Evolutionary conservation across 2,888 invertebrate species (phyloP).

Genomic region (Lumbricus terrestris): DNA sequence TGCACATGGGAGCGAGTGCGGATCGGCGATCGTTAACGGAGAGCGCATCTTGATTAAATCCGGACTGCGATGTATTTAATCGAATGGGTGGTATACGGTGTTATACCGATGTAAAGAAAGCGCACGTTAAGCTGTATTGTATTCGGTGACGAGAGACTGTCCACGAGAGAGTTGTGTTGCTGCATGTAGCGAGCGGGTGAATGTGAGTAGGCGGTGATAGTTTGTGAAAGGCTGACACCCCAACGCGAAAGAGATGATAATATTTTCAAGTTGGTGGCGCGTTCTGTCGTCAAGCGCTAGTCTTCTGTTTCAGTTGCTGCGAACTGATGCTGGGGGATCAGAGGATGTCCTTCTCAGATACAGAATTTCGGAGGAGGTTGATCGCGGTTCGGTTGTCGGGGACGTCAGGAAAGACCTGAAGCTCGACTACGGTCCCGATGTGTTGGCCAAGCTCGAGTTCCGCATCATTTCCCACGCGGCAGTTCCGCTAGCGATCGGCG

Average conservation of each 20-base stretch:
- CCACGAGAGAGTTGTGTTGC: background rate
- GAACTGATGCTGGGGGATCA: background rate
- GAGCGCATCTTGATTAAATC: background rate
- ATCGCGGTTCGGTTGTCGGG: conserved; percentile 32
- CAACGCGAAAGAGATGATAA: background rate
- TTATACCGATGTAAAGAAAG: background rate
- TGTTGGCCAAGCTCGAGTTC: conserved; percentile 33
- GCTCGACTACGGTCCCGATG: conserved; percentile 14
- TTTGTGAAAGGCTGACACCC: background rate
- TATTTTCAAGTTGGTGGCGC: background rate
- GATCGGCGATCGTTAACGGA: background rate
- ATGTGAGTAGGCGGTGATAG: background rate
- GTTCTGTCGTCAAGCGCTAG: background rate
- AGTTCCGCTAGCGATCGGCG: conserved; percentile 31
- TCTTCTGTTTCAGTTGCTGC: background rate
- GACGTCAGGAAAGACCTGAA: conserved; percentile 30
- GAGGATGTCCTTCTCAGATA: background rate
- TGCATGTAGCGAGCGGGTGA: background rate
- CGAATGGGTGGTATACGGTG: too few relatives aligned
- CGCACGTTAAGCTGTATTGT: background rate
- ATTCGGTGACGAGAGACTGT: background rate
- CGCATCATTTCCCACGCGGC: conserved; percentile 28
- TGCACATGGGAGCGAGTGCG: background rate
- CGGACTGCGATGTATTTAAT: background rate
- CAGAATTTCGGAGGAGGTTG: conserved; percentile 32